These are phyloP conservation scores for Drosophila monieri DNA, from an alignment of 2,888 invertebrate species.

Conservation along the genomic window DNA sequence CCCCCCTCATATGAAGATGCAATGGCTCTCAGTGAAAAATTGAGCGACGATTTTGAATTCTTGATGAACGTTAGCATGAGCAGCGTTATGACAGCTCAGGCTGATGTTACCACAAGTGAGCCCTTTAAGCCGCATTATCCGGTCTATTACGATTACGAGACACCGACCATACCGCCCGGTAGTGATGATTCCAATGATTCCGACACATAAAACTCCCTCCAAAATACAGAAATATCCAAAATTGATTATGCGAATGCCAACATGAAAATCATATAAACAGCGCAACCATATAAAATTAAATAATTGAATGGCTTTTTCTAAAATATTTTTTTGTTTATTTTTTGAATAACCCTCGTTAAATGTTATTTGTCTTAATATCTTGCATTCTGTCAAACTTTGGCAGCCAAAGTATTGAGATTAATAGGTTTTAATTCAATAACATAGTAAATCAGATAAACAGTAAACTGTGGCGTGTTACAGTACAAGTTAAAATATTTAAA, in stretches of 20 bases:
- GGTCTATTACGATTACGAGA: slow-evolving; percentile 83
- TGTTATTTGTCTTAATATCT: slow-evolving; percentile 16
- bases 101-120: slow-evolving; percentile 76
- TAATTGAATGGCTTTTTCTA: slow-evolving; percentile 73
- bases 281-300: too few species aligned
- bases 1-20: slow-evolving; percentile 84
- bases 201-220: slow-evolving; percentile 64
- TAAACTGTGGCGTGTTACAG: too few species aligned
- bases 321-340: slow-evolving; percentile 57
- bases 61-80: slow-evolving; percentile 82
- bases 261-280: slow-evolving; percentile 26
- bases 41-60: slow-evolving; percentile 82
- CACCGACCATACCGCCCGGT: slow-evolving; percentile 84
- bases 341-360: slow-evolving; percentile 62
- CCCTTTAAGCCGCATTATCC: slow-evolving; percentile 83
- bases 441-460: neutral
- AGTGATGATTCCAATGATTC: slow-evolving; percentile 83
- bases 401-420: slow-evolving; percentile 20
- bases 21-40: slow-evolving; percentile 83
- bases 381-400: slow-evolving; percentile 16
- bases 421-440: neutral
- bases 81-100: slow-evolving; percentile 79
- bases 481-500: neutral
- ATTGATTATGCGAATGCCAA: slow-evolving; percentile 40
- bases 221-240: slow-evolving; percentile 30